Evolutionary conservation across 2,888 invertebrate species (phyloP).

Genomic region (Synergus japonicus): DNA sequence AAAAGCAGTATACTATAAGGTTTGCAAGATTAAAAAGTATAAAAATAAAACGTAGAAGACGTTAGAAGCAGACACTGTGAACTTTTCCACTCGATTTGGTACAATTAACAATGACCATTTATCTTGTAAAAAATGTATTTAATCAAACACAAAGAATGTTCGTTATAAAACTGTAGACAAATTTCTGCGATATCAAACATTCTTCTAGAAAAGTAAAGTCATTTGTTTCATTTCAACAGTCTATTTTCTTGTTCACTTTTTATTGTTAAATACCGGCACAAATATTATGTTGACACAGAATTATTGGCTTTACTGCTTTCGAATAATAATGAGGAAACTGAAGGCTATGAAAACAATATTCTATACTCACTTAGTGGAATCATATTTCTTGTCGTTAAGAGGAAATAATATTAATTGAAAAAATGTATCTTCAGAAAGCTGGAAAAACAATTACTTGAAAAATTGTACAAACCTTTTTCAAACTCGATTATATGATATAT

Average conservation of each 20-base stretch:
- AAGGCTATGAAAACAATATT: slow-evolving; percentile 15
- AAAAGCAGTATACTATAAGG: slow-evolving; percentile 7
- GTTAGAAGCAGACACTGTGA: not conserved
- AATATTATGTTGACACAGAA: not conserved
- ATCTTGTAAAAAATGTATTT: not conserved
- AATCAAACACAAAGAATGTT: not conserved
- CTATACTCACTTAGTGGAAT: not conserved
- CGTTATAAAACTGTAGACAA: too few species aligned
- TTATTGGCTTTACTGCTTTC: not conserved
- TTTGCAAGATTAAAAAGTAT: slow-evolving; percentile 12
- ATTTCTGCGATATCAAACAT: too few species aligned
- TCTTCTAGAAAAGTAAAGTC: too few species aligned
- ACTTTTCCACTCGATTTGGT: slow-evolving; percentile 8
- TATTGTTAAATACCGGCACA: not conserved
- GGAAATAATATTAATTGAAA: not conserved
- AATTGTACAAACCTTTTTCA: not conserved
- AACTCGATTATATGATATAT: too few species aligned
- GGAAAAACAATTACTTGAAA: not conserved
- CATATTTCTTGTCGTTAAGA: not conserved
- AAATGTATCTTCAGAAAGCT: not conserved
- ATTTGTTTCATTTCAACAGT: not conserved
- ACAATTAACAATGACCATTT: not conserved
- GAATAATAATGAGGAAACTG: slow-evolving; percentile 17
- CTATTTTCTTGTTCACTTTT: not conserved
- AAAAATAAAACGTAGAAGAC: not conserved